phyloP scores from a whole-genome alignment of 1,140 invertebrate species.

The Drosophila ficusphila region DNA sequence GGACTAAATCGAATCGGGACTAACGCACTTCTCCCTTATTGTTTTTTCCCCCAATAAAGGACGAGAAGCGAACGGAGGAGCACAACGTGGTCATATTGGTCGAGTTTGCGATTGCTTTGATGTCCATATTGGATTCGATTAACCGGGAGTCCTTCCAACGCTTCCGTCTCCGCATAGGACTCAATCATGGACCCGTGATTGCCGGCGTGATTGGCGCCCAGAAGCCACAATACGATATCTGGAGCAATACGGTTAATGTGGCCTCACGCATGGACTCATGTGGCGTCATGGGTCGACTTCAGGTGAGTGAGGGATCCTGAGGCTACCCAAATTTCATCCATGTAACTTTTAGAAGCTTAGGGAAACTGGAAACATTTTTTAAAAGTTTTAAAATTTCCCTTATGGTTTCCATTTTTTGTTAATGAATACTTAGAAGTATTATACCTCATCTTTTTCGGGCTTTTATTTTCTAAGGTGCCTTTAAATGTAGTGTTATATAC shows the following conservation, averaged over 20 bases:
- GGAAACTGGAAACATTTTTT: not conserved
- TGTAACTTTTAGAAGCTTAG: not conserved
- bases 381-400: too few species aligned
- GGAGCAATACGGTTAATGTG: slow-evolving; percentile 99
- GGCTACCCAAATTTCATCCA: not conserved
- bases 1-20: slow-evolving; percentile 55
- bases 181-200: slow-evolving; percentile 97
- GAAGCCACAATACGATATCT: slow-evolving; percentile 99
- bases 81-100: slow-evolving; percentile 95
- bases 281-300: slow-evolving; percentile 93
- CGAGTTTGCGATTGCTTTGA: slow-evolving; percentile 96
- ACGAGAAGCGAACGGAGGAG: slow-evolving; percentile 90
- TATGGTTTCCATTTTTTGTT: too few species aligned
- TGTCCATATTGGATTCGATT: slow-evolving; percentile 96
- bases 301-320: slow-evolving; percentile 85
- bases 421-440: too few species aligned
- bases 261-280: slow-evolving; percentile 98
- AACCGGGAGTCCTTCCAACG: slow-evolving; percentile 98
- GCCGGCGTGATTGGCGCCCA: slow-evolving; percentile 97
- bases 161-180: slow-evolving; percentile 95
- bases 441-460: too few species aligned
- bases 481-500: too few species aligned
- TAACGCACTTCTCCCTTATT: slow-evolving; percentile 46
- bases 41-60: slow-evolving; percentile 85
- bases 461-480: too few species aligned